A percentile compares a stretch with the other conserved stretches of the same genome.
Conservation (phyloP, 2,113 vertebrate species). For the Elephas maximus region DNA sequence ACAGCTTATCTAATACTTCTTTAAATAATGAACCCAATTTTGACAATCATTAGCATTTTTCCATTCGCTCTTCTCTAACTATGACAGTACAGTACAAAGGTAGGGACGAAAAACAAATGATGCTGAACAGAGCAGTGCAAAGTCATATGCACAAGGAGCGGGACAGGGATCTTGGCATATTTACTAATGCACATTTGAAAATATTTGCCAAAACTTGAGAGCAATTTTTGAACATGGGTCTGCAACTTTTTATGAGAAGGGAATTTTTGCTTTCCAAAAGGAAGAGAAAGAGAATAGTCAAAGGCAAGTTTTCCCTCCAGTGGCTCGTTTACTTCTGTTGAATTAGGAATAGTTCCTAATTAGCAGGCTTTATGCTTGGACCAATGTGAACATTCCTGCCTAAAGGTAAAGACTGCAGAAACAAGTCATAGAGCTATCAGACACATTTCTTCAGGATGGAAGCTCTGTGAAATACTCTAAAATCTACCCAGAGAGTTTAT, state of each 20-base stretch:
- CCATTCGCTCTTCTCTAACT: slow-evolving; percentile 75
- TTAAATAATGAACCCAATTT: slow-evolving; percentile 82
- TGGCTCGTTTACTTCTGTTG: neutral
- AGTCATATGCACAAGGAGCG: neutral
- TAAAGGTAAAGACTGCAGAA: neutral
- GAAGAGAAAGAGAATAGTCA: neutral
- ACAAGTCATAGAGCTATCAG: neutral
- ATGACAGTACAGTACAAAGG: slow-evolving; percentile 34
- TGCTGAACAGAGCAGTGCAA: neutral
- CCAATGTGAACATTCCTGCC: neutral
- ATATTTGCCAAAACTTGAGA: slow-evolving; percentile 49
- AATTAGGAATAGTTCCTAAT: slow-evolving; percentile 40
- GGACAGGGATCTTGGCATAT: neutral
- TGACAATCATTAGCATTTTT: slow-evolving; percentile 70
- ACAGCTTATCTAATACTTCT: slow-evolving; percentile 72
- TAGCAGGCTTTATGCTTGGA: neutral
- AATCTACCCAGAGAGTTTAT: neutral
- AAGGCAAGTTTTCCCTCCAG: neutral
- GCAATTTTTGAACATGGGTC: neutral
- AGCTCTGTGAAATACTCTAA: slow-evolving; percentile 1
- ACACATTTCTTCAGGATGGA: neutral
- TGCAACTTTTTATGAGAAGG: slow-evolving; percentile 28
- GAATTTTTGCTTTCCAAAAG: slow-evolving; percentile 27
- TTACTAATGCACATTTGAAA: neutral
- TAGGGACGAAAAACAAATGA: slow-evolving; percentile 17